Conservation (phyloP, 2,797 vertebrate genomes). For the Phrynocephalus vlangalii region DNA sequence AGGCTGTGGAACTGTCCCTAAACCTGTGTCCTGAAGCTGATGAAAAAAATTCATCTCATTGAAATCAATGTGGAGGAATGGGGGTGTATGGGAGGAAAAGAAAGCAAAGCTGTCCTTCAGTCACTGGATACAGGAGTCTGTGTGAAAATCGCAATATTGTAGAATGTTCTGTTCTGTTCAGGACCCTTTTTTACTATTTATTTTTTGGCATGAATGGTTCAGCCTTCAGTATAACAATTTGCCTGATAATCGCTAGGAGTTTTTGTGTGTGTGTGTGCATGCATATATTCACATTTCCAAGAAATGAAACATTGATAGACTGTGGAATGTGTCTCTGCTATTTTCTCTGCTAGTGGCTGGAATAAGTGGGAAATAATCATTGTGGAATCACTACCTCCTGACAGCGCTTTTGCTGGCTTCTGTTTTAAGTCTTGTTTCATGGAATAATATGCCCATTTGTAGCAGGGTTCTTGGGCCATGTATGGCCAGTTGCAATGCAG, state of each 20-base stretch:
- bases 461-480: neutral
- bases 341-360: conserved; percentile 1
- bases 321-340: neutral
- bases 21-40: too few species aligned
- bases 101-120: neutral
- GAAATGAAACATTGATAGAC: neutral
- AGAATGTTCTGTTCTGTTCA: neutral
- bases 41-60: too few species aligned
- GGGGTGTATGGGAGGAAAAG: neutral
- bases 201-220: neutral
- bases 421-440: conserved; percentile 12
- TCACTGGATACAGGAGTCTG: neutral
- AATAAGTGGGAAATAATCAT: neutral
- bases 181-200: too few species aligned
- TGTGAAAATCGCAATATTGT: neutral
- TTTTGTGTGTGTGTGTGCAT: neutral
- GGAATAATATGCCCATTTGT: conserved; percentile 2
- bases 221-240: neutral
- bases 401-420: neutral
- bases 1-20: neutral
- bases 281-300: neutral
- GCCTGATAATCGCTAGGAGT: neutral
- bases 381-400: neutral
- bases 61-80: neutral
- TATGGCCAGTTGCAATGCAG: neutral